Conservation (phyloP, 1,140 invertebrate species). For the Saccostrea echinata region DNA sequence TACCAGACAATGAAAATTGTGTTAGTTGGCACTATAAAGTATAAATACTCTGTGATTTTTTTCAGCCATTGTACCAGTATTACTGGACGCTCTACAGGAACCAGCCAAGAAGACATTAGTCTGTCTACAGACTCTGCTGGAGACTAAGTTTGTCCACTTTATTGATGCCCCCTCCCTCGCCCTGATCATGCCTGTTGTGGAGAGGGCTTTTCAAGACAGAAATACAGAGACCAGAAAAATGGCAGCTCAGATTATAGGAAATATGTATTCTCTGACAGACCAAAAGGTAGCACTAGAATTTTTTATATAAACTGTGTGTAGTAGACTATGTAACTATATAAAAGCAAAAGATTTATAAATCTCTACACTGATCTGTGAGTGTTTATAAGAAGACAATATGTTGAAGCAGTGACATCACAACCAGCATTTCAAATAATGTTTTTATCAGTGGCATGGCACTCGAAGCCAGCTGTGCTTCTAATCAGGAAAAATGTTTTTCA, state of each 20-base stretch:
- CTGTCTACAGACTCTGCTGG: constrained; percentile 94
- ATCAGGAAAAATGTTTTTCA: no score
- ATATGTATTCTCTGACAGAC: constrained; percentile 99
- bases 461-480: no score
- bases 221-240: constrained; percentile 99
- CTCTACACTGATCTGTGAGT: no score
- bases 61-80: constrained; percentile 83
- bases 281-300: constrained; percentile 85
- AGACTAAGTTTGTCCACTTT: constrained; percentile 99
- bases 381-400: no score
- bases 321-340: no score
- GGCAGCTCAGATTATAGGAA: constrained; percentile 98
- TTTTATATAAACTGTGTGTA: no score
- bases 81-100: constrained; percentile 96
- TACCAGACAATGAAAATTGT: no score
- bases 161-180: constrained; percentile 99
- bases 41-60: not conserved
- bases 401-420: no score
- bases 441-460: no score
- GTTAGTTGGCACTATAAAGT: no score
- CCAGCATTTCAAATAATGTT: no score
- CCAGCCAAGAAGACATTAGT: constrained; percentile 96
- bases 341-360: no score
- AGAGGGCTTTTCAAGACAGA: constrained; percentile 97
- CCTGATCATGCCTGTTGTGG: constrained; percentile 99